Conservation (phyloP, 2,797 vertebrate genomes). For the Melanotaenia parkinsoni region DNA sequence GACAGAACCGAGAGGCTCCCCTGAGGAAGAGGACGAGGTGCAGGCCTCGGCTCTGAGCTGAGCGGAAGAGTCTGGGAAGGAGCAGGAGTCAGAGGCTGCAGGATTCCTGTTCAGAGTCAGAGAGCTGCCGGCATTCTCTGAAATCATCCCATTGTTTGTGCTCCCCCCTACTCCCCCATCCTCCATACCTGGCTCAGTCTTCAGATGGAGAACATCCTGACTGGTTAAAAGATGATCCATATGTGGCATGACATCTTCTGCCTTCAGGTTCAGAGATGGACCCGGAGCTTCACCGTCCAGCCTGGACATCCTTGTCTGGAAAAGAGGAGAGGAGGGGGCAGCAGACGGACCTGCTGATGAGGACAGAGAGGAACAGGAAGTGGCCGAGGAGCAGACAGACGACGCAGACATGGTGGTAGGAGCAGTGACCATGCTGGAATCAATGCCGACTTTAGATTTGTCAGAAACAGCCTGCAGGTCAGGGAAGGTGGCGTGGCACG, state of each 20-base stretch:
- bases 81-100: conserved; percentile 44
- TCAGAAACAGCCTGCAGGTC: conserved; percentile 88
- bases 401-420: conserved; percentile 11
- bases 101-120: conserved; percentile 20
- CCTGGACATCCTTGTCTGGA: conserved; percentile 43
- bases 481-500: conserved; percentile 94
- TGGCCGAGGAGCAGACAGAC: conserved; percentile 76
- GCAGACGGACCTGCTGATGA: conserved; percentile 78
- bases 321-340: conserved; percentile 66
- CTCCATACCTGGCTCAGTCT: conserved; percentile 84
- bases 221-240: conserved; percentile 41
- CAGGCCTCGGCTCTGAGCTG: conserved; percentile 63
- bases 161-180: conserved; percentile 31
- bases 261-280: conserved; percentile 81
- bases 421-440: conserved; percentile 34
- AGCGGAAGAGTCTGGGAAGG: conserved; percentile 76
- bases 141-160: conserved; percentile 72
- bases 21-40: conserved; percentile 68
- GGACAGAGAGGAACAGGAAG: conserved; percentile 82
- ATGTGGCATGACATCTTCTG: conserved; percentile 82
- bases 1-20: conserved; percentile 72
- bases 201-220: conserved; percentile 79
- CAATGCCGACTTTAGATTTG: conserved; percentile 63
- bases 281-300: conserved; percentile 8
- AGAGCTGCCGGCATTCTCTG: conserved; percentile 58